Evolutionary conservation across 2,888 invertebrate species (phyloP), one percentile per base, ranked within the genome.

Genomic region (Steinernema carpocapsae): DNA sequence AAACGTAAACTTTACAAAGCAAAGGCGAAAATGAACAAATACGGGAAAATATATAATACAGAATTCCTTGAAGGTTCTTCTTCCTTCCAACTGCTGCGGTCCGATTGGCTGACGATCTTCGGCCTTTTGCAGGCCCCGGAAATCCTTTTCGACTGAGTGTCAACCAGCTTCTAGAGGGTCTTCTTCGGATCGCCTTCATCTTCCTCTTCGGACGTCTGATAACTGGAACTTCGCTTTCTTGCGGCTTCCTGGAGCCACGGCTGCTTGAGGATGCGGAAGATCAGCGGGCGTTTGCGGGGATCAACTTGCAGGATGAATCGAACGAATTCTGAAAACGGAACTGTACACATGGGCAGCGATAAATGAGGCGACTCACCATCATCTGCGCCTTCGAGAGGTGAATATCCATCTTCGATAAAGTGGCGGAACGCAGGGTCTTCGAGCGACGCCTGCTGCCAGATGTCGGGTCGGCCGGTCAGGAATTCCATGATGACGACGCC

Each of bases 401-500:
- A 24, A 12, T 56, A 22, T 6, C 6, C 3, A 7, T 26, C 56
- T 7, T 26, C 26, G 26, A 56, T 26, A 26, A 56, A 56, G 26
- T 12, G 22, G 3, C 17, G 26, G 17, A 56, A 56, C 6, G 22
- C 56, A 3, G 56, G 56, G 26, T 56, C 56, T 22, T 56, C 56
- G 24, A 22, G 12, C 10, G 56, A 56, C 6, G 56, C 56, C 22
- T 56, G 56, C 6, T 56, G 56, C 56, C 56, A 56, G 2, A 24
- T 26, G 3, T 26, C 56, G 17, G 56, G 26, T 3, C 22, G 12
- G 26, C 56, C 56, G 7, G 56, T 56, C 12, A 56, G 22, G 56
- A 56, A 56, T 56, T 56, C 56, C 56, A 56, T 56, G 26, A 56
- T 56, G 56, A 56, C 26, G 6, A 56, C 56, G 12, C 56, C 56